phyloP scores from a whole-genome alignment of 2,888 invertebrate genomes.

The Drosophila lacicola region DNA sequence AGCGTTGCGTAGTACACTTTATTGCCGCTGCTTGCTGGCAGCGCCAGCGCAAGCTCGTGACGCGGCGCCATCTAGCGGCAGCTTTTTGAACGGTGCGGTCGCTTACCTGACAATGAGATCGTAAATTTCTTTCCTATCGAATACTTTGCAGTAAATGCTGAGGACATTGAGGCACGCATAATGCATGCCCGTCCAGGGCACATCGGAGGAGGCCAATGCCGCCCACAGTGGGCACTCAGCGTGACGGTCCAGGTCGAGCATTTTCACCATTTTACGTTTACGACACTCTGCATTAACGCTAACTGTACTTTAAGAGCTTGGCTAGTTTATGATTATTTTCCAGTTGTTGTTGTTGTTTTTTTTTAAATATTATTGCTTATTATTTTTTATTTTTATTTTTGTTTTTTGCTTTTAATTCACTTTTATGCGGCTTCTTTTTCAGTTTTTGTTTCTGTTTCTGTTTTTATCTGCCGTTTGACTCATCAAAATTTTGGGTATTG shows the following conservation, averaged over 20 bases:
- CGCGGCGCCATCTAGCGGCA: conserved; percentile 52
- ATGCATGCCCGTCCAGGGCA: conserved; percentile 93
- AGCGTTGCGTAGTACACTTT: background rate
- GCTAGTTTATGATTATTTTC: conserved; percentile 7
- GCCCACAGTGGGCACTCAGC: conserved; percentile 88
- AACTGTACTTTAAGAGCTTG: conserved; percentile 29
- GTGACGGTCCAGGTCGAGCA: conserved; percentile 88
- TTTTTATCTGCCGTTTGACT: conserved; percentile 17
- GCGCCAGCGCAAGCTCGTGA: conserved; percentile 40
- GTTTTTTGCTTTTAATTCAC: conserved; percentile 29
- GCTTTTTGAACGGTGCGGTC: conserved; percentile 37
- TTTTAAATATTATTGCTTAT: conserved; percentile 30
- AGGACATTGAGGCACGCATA: conserved; percentile 93
- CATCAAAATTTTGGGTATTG: conserved; percentile 9
- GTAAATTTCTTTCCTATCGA: conserved; percentile 92
- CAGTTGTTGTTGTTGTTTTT: conserved; percentile 3
- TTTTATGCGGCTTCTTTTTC: conserved; percentile 1
- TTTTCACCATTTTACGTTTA: conserved; percentile 84
- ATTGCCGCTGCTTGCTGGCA: conserved; percentile 12
- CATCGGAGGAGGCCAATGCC: conserved; percentile 86
- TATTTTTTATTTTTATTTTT: conserved; percentile 2
- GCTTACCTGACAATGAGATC: conserved; percentile 92
- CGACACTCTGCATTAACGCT: conserved; percentile 30
- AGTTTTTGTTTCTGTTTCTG: conserved; percentile 23
- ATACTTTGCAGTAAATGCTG: conserved; percentile 94